Conservation (phyloP, 2,888 invertebrate genomes). For the Andrena marginata region DNA sequence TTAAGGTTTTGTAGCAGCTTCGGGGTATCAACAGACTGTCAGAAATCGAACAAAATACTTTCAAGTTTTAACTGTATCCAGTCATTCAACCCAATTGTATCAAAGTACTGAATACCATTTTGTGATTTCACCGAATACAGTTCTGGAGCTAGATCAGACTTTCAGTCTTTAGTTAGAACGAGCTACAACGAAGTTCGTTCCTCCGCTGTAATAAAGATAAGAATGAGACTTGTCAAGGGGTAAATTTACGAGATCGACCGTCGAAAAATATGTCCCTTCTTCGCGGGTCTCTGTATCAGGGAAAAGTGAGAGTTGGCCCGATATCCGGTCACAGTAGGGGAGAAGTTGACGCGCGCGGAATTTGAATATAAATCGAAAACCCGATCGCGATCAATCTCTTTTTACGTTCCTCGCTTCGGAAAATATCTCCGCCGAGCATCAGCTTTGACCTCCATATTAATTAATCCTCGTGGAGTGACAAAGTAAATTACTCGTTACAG, state of each 20-base stretch:
- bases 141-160: neutral
- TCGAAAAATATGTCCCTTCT: conserved; percentile 43
- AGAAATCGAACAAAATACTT: too few species aligned
- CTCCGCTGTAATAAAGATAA: conserved; percentile 29
- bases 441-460: conserved; percentile 51
- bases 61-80: too few species aligned
- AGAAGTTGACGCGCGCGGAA: conserved; percentile 43
- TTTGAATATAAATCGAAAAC: conserved; percentile 66
- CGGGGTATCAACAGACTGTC: too few species aligned
- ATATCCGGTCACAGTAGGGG: conserved; percentile 36
- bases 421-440: conserved; percentile 32
- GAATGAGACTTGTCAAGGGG: conserved; percentile 31
- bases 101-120: too few species aligned
- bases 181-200: conserved; percentile 1
- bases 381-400: conserved; percentile 55
- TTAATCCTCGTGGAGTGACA: conserved; percentile 34
- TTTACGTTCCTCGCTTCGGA: conserved; percentile 31
- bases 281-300: conserved; percentile 30
- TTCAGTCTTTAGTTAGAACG: neutral
- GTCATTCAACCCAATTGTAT: too few species aligned
- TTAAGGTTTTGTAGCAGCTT: too few species aligned
- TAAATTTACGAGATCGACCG: conserved; percentile 36
- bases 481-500: conserved; percentile 25
- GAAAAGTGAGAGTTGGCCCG: conserved; percentile 50
- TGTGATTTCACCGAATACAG: neutral